A percentile compares a stretch with the other conserved stretches of the same genome.
These are phyloP conservation scores for Delia radicum DNA, from an alignment of 1,140 invertebrate genomes.

Conservation along the genomic window DNA sequence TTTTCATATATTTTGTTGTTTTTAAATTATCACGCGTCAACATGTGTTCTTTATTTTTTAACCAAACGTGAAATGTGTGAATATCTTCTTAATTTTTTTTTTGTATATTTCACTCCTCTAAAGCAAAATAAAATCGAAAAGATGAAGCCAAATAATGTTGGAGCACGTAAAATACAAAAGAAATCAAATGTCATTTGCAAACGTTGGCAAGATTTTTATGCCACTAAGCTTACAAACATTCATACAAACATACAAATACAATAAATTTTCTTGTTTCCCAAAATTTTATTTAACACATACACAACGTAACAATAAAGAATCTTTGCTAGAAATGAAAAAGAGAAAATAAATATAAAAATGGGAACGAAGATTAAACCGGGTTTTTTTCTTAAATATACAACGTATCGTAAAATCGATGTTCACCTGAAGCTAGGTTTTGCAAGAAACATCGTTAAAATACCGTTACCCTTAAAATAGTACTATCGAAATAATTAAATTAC, in stretches of 20 bases:
- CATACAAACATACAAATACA: background rate
- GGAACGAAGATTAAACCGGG: no score
- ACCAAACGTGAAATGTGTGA: slow-evolving; percentile 3
- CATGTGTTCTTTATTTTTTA: background rate
- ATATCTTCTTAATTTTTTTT: background rate
- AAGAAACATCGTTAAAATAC: no score
- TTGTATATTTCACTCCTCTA: no score
- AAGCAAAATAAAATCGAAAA: background rate
- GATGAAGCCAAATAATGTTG: background rate
- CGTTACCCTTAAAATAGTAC: no score
- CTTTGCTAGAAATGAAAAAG: background rate
- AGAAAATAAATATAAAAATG: background rate
- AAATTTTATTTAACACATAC: background rate
- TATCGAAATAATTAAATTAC: no score
- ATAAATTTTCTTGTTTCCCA: background rate
- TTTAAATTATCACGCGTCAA: slow-evolving; percentile 15
- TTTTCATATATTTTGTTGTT: background rate
- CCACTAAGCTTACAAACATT: background rate
- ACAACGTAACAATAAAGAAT: background rate
- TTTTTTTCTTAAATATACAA: no score
- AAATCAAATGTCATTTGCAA: slow-evolving; percentile 24
- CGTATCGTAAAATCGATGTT: no score
- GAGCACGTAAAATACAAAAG: slow-evolving; percentile 2
- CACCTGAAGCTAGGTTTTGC: no score
- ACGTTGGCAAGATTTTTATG: slow-evolving; percentile 18